phyloP scores from a whole-genome alignment of 2,113 vertebrate species.

The Pelvicachromis taeniatus region DNA sequence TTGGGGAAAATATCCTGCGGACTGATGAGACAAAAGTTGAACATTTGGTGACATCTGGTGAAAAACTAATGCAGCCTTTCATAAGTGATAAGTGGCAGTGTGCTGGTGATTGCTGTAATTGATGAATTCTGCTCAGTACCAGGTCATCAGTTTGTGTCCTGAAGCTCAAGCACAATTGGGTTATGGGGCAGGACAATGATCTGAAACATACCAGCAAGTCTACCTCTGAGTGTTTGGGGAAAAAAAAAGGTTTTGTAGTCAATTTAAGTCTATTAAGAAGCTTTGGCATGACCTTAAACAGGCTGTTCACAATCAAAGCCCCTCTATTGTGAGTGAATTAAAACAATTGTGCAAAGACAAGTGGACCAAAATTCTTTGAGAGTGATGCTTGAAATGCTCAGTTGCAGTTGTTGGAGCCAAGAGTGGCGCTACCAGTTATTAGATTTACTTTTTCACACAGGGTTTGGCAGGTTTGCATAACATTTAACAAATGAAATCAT shows the following conservation, averaged over 20 bases:
- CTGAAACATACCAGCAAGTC: neutral
- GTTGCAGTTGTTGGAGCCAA: neutral
- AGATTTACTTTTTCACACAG: neutral
- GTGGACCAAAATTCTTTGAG: neutral
- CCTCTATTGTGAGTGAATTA: neutral
- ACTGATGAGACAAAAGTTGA: neutral
- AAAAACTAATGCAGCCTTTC: neutral
- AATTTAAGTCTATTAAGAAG: neutral
- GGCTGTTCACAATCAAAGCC: neutral
- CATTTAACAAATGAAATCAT: neutral
- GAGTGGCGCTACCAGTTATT: neutral
- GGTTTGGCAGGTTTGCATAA: neutral
- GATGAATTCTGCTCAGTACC: neutral
- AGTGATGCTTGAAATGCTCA: neutral
- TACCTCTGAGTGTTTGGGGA: neutral
- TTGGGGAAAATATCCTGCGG: neutral
- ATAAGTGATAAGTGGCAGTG: too few relatives aligned
- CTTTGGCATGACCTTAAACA: neutral
- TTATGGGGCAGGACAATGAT: neutral
- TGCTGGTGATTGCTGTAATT: neutral
- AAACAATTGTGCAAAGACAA: rapidly evolving
- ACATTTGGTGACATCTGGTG: neutral
- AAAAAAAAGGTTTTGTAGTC: neutral
- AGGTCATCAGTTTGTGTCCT: neutral
- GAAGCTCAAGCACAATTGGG: neutral